Conservation (phyloP, 2,888 invertebrate genomes). For the Drosophila conformis region DNA sequence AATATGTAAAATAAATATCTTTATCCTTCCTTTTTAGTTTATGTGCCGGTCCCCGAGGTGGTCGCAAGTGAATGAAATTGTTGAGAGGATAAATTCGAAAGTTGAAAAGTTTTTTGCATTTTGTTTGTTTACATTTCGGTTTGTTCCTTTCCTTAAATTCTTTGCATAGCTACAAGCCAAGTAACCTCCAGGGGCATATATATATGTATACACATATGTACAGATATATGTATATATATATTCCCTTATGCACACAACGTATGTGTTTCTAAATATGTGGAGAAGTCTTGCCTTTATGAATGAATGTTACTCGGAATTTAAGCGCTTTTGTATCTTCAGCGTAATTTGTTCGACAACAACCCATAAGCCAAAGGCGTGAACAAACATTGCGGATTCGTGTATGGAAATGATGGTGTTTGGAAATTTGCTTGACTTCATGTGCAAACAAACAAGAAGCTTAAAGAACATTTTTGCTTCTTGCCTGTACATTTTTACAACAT, state of each 20-base stretch:
- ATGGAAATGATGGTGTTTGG: neutral
- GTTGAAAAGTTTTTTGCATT: conserved; percentile 65
- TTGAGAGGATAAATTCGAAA: conserved; percentile 65
- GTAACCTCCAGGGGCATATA: conserved; percentile 8
- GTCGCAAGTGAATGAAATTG: conserved; percentile 58
- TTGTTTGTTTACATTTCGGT: conserved; percentile 57
- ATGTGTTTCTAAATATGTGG: neutral
- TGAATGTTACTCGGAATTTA: conserved; percentile 39
- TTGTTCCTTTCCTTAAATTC: conserved; percentile 11
- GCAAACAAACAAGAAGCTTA: conserved; percentile 27
- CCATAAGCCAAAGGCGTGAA: conserved; percentile 26
- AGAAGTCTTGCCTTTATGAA: conserved; percentile 33
- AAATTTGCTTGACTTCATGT: conserved; percentile 24
- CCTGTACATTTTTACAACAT: neutral
- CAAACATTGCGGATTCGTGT: conserved; percentile 28
- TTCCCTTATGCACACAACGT: conserved; percentile 2
- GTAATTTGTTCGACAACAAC: conserved; percentile 50
- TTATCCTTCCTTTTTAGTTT: conserved; percentile 13
- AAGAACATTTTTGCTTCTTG: neutral
- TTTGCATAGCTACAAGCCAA: conserved; percentile 11
- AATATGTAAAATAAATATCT: conserved; percentile 50
- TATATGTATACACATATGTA: neutral
- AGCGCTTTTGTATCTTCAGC: conserved; percentile 11
- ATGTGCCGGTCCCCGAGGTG: conserved; percentile 30
- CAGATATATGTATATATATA: neutral